Percentiles rank a stretch among this genome's conserved stretches.
Evolutionary conservation across 2,113 vertebrate species (phyloP).

Genomic region (Tragulus kanchil): DNA sequence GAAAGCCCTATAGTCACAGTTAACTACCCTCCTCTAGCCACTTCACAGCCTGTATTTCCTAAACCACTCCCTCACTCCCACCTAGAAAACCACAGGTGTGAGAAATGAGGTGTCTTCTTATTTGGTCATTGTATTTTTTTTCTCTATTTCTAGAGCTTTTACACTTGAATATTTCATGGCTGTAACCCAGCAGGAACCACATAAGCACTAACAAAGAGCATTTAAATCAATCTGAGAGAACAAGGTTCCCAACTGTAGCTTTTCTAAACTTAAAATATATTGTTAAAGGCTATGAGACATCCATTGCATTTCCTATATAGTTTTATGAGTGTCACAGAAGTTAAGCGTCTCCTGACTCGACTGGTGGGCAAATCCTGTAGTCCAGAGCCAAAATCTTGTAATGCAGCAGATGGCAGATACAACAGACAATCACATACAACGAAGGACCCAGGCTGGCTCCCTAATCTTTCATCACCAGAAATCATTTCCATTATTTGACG

Average conservation of each 20-base stretch:
- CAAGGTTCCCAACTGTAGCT: conserved; percentile 60
- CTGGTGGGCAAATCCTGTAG: conserved; percentile 59
- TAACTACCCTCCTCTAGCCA: rapidly evolving
- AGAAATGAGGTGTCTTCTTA: not conserved
- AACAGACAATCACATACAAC: conserved; percentile 52
- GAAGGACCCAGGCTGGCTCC: conserved; percentile 40
- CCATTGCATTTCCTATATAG: not conserved
- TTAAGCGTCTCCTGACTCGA: conserved; percentile 69
- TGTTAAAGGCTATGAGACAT: conserved; percentile 45
- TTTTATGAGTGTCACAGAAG: conserved; percentile 79
- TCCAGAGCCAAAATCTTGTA: conserved; percentile 46
- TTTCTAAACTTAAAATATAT: conserved; percentile 72
- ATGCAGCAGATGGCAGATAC: conserved; percentile 57
- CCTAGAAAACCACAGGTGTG: conserved; percentile 22
- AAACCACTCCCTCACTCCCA: not conserved
- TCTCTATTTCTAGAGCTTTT: conserved; percentile 62
- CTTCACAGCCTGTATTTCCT: not conserved
- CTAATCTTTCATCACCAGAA: conserved; percentile 78
- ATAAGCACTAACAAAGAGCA: conserved; percentile 75
- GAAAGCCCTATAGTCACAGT: not conserved
- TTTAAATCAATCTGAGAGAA: conserved; percentile 80
- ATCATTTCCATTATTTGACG: conserved; percentile 75
- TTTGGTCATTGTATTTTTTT: not conserved
- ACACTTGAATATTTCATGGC: conserved; percentile 44
- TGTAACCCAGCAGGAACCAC: conserved; percentile 73